These are phyloP conservation scores for Clupea harengus DNA, from an alignment of 2,113 vertebrate genomes.

Conservation along the genomic window DNA sequence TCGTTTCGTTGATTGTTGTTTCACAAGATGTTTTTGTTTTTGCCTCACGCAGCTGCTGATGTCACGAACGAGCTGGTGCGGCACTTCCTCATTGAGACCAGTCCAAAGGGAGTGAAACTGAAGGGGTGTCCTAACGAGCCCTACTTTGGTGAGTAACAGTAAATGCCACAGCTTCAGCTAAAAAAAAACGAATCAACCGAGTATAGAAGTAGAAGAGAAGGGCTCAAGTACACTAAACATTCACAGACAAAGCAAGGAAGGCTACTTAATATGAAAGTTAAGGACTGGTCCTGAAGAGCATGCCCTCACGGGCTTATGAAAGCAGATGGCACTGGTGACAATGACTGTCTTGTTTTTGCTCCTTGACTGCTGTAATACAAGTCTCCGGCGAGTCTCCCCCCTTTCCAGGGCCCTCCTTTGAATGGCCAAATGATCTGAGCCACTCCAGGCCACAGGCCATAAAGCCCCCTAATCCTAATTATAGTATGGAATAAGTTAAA, in stretches of 20 bases:
- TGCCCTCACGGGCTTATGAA: background rate
- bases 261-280: background rate
- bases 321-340: background rate
- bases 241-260: background rate
- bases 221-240: too few species aligned
- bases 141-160: conserved; percentile 84
- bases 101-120: conserved; percentile 93
- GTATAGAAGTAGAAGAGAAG: too few species aligned
- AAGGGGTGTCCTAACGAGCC: conserved; percentile 98
- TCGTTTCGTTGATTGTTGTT: background rate
- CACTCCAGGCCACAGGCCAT: background rate
- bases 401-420: conserved; percentile 11
- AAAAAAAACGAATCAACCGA: too few species aligned
- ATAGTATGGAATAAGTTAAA: conserved; percentile 36
- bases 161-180: too few species aligned
- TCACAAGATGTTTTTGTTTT: background rate
- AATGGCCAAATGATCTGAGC: background rate
- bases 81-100: conserved; percentile 98
- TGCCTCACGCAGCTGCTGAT: conserved; percentile 72
- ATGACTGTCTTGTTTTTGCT: background rate
- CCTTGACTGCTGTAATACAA: background rate
- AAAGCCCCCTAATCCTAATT: conserved; percentile 49
- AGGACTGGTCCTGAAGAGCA: background rate
- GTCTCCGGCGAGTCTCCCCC: background rate
- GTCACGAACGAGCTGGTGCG: conserved; percentile 89